These are phyloP conservation scores for Perodicticus potto DNA, from an alignment of 2,797 vertebrate species.

Conservation along the genomic window DNA sequence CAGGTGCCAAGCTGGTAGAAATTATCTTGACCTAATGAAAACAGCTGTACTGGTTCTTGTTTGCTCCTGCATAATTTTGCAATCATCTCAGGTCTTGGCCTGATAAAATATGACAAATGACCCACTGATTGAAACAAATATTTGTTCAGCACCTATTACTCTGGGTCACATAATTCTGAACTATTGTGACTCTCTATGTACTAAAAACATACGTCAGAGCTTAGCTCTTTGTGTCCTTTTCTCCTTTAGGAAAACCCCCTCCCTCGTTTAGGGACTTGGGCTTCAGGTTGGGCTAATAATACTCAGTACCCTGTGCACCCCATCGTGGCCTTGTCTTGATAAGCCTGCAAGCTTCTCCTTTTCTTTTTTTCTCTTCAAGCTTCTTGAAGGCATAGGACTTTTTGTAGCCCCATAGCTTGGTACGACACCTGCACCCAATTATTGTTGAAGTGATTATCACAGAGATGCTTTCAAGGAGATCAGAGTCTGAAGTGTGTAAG, in stretches of 20 bases:
- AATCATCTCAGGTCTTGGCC: not conserved
- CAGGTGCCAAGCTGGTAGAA: not conserved
- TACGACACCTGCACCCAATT: not conserved
- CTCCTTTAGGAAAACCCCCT: not conserved
- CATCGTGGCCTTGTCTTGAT: not conserved
- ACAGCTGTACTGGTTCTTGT: not conserved
- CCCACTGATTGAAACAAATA: not conserved
- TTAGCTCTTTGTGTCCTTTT: not conserved
- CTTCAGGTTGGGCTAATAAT: not conserved
- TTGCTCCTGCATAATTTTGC: not conserved
- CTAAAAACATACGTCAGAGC: not conserved
- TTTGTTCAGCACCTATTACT: not conserved
- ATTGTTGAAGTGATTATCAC: not conserved
- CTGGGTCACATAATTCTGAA: not conserved
- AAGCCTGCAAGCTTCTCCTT: not conserved
- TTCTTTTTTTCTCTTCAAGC: not conserved
- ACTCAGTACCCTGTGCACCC: not conserved
- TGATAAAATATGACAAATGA: slow-evolving; percentile 36
- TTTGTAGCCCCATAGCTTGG: not conserved
- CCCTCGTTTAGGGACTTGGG: not conserved
- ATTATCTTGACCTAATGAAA: slow-evolving; percentile 42
- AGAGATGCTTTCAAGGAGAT: not conserved
- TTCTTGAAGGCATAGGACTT: not conserved
- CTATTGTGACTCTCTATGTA: not conserved
- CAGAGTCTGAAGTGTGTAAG: not conserved